These are phyloP conservation scores for Tupiocoris notatus DNA, from an alignment of 2,888 invertebrate species.

Conservation along the genomic window DNA sequence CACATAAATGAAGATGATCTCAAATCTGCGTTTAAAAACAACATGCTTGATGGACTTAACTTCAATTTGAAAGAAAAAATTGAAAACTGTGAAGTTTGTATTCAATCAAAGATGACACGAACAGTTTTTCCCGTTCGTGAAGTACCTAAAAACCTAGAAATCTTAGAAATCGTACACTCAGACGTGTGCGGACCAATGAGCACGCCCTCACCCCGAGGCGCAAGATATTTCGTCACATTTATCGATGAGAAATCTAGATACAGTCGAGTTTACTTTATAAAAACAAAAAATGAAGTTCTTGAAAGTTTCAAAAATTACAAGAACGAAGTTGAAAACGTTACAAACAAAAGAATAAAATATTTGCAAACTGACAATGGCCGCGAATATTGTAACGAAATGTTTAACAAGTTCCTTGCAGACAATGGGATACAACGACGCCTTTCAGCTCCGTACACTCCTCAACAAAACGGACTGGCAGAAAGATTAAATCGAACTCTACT, in stretches of 20 bases:
- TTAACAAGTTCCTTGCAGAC: slow-evolving; percentile 8
- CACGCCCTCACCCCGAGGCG: slow-evolving; percentile 45
- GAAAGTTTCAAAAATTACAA: slow-evolving; percentile 46
- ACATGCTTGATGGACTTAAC: slow-evolving; percentile 20
- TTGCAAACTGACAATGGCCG: slow-evolving; percentile 25
- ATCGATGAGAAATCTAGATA: slow-evolving; percentile 50
- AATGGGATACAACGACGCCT: no score
- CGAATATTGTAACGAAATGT: slow-evolving; percentile 14
- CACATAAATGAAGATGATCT: slow-evolving; percentile 22
- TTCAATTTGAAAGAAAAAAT: slow-evolving; percentile 18
- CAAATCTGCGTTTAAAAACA: slow-evolving; percentile 6
- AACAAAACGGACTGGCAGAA: slow-evolving; percentile 52
- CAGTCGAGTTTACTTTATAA: slow-evolving; percentile 49
- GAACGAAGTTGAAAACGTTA: slow-evolving; percentile 48
- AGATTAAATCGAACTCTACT: slow-evolving; percentile 48
- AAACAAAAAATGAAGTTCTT: slow-evolving; percentile 49
- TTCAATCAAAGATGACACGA: slow-evolving; percentile 32
- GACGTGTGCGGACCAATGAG: slow-evolving; percentile 50
- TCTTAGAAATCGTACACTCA: slow-evolving; percentile 49
- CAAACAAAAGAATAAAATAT: slow-evolving; percentile 31
- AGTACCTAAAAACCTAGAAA: slow-evolving; percentile 10
- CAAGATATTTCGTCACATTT: slow-evolving; percentile 49
- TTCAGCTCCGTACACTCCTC: slow-evolving; percentile 48
- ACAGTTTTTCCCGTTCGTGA: slow-evolving; percentile 20
- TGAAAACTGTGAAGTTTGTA: slow-evolving; percentile 27